Evolutionary conservation across 2,797 vertebrate genomes (phyloP).

Genomic region (Serranus cabrilla): DNA sequence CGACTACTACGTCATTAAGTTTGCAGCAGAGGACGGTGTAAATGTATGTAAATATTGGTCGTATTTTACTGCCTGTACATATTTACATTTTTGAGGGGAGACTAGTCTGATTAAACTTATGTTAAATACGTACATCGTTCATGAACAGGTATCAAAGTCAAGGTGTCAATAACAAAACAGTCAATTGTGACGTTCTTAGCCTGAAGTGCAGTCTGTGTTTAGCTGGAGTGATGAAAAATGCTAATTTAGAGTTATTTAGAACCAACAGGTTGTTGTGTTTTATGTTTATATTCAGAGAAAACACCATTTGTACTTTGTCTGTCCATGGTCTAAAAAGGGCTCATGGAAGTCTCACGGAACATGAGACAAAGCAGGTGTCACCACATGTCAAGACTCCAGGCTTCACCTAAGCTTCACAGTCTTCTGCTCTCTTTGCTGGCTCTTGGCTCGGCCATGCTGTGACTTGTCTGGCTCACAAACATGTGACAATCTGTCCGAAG

Average conservation of each 20-base stretch:
- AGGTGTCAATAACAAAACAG: too few relatives aligned
- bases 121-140: too few relatives aligned
- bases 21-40: too few relatives aligned
- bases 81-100: too few relatives aligned
- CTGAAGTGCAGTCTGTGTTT: too few relatives aligned
- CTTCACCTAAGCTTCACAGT: slow-evolving; percentile 48
- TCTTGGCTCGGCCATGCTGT: slow-evolving; percentile 46
- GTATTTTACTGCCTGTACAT: too few relatives aligned
- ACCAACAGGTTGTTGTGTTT: background rate
- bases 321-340: background rate
- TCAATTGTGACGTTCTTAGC: too few relatives aligned
- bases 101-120: too few relatives aligned
- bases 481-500: slow-evolving; percentile 53
- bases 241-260: background rate
- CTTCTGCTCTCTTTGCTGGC: slow-evolving; percentile 30
- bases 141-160: too few relatives aligned
- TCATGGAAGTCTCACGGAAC: background rate
- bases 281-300: background rate
- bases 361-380: slow-evolving; percentile 44
- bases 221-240: background rate
- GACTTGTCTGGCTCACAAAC: slow-evolving; percentile 52
- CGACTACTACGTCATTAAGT: too few relatives aligned
- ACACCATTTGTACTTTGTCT: background rate
- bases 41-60: too few relatives aligned
- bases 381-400: slow-evolving; percentile 48